These are phyloP conservation scores for Tachysurus vachellii DNA, from an alignment of 2,113 vertebrate genomes.

Conservation along the genomic window DNA sequence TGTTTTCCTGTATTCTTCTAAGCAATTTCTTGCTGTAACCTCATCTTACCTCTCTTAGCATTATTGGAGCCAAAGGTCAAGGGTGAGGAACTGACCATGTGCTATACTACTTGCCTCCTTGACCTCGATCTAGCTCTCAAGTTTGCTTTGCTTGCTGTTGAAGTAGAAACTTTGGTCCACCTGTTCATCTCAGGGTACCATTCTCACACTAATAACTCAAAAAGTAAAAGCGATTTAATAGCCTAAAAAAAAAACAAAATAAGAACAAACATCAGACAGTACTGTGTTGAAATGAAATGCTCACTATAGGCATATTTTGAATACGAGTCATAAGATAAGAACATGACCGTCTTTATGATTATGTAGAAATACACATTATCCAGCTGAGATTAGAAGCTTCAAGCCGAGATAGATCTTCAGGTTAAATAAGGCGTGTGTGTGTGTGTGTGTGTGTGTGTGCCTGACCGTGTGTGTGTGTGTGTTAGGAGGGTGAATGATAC, in stretches of 20 bases:
- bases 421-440: neutral
- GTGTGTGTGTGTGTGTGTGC: neutral
- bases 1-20: neutral
- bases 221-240: too few relatives aligned
- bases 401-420: neutral
- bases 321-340: neutral
- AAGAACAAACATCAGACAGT: neutral
- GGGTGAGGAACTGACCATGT: neutral
- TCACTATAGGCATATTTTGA: neutral
- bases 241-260: too few relatives aligned
- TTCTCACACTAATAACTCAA: neutral
- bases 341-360: neutral
- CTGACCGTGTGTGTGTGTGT: slow-evolving; percentile 21
- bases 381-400: neutral
- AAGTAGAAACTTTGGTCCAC: neutral
- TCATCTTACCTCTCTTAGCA: neutral
- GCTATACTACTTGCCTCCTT: neutral
- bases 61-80: neutral
- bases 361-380: neutral
- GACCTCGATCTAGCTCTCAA: neutral
- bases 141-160: neutral
- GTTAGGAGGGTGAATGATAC: slow-evolving; percentile 53
- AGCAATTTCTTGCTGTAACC: neutral
- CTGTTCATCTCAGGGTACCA: neutral
- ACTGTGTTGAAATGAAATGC: neutral